Evolutionary conservation across 2,888 invertebrate species (phyloP), one percentile per base, ranked within the genome.

Genomic region (Torymus tubicola): DNA sequence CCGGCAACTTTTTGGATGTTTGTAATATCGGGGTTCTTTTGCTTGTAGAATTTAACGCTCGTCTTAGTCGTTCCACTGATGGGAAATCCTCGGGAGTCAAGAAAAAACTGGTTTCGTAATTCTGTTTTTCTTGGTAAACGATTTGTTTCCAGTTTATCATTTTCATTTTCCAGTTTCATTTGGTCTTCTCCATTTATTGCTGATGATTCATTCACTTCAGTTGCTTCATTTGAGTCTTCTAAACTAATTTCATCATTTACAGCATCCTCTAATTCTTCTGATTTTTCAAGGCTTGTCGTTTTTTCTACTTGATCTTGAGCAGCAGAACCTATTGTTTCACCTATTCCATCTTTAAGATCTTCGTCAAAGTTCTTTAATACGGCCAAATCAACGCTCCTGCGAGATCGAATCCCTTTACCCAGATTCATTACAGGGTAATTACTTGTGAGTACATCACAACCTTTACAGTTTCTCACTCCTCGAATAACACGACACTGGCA

Each of bases 401-500:
- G 76, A 18, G 55, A 13, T 31, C 80, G 58, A 53, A 53, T 53
- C 10, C 16, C 16, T 14, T 71, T 52, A 21, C 52, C 53, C 31
- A 55, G 50, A 18, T 53, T 68, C 31, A n/a, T 52, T 61, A 57
- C 13, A 16, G 12, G 42, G 18, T 42, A 42, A 21, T n/a, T 13
- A 74, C 4, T n/a, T 14, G 53, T 2, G 18, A 57, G 60, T 8
- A 42, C 10, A 21, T 42, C 21, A 21, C 82, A 82, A 53, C 71
- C 68, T 16, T 78, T 65, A 10, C 74, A 71, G 3, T 61, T 75
- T 63, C 67, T 75, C 0, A 21, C 13, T 18, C 64, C 81, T 81
- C 88, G 84, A 67, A 86, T 86, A 0, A 87, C 86, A 72, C 89
- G 85, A 53, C 87, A 87, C 5, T 87, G 84, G 68, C 87, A 87